A percentile compares a stretch with the other conserved stretches of the same genome.
These are phyloP conservation scores for Poliocrania exsul DNA, from an alignment of 2,797 vertebrate species.

Conservation along the genomic window DNA sequence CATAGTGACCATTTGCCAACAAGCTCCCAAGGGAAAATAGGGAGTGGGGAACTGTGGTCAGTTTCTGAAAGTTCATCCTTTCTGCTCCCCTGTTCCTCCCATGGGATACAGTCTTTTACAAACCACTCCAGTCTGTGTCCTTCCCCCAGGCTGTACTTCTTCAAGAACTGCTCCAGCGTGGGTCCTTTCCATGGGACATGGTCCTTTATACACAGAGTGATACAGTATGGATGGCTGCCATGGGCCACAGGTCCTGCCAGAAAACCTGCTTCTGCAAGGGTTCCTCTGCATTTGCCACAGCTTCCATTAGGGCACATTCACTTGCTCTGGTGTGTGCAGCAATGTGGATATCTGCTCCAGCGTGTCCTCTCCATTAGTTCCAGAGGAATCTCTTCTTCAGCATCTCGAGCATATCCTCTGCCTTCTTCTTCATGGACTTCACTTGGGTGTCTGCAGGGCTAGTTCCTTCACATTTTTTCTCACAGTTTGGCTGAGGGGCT, in stretches of 20 bases:
- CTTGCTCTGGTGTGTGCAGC: neutral
- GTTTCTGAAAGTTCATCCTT: neutral
- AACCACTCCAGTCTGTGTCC: fast-evolving
- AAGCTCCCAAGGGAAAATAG: neutral
- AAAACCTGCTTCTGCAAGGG: neutral
- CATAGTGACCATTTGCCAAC: neutral
- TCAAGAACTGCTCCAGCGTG: neutral
- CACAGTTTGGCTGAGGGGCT: neutral
- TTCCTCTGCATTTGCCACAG: neutral
- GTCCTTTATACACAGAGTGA: neutral
- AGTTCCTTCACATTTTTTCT: neutral
- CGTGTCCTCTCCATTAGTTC: neutral
- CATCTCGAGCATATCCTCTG: fast-evolving
- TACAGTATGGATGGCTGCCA: neutral
- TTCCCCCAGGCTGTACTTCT: neutral
- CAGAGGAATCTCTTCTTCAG: neutral
- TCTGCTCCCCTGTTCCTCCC: neutral
- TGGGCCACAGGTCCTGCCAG: neutral
- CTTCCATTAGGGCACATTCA: neutral
- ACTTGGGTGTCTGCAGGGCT: neutral
- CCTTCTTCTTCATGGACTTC: neutral
- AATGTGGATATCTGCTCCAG: neutral
- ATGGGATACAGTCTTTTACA: neutral
- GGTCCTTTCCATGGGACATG: neutral
- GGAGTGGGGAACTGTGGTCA: neutral